phyloP scores from a whole-genome alignment of 2,888 invertebrate species.

The Drosophila prolongata region DNA sequence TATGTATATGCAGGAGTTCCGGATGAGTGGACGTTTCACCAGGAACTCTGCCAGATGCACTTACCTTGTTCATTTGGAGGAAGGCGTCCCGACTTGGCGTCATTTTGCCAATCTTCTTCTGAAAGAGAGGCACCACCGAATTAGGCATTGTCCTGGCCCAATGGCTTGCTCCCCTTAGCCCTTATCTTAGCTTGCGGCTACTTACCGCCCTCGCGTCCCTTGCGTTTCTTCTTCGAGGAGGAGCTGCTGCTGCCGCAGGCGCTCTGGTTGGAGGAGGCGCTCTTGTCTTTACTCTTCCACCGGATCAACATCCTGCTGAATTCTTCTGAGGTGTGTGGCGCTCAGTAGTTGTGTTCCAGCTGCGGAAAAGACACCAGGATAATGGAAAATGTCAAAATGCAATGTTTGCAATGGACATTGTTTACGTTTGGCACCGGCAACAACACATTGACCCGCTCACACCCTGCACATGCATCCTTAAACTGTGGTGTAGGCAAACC shows the following conservation, averaged over 20 bases:
- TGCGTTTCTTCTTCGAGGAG: conserved; percentile 92
- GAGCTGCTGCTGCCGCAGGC: conserved; percentile 85
- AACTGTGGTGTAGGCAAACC: conserved; percentile 28
- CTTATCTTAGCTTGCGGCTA: neutral
- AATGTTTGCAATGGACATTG: conserved; percentile 4
- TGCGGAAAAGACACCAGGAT: neutral
- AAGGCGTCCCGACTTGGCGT: conserved; percentile 83
- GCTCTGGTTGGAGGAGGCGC: conserved; percentile 88
- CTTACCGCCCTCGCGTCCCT: conserved; percentile 92
- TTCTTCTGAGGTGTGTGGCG: neutral
- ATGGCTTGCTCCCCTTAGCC: neutral
- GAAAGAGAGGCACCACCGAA: conserved; percentile 79
- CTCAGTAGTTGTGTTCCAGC: neutral
- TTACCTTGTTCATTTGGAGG: conserved; percentile 83
- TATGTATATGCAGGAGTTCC: too few relatives aligned
- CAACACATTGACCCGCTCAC: conserved; percentile 12
- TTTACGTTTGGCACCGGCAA: conserved; percentile 34
- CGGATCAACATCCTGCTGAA: conserved; percentile 89
- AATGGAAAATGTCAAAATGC: neutral
- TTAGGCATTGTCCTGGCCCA: conserved; percentile 1
- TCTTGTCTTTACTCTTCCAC: conserved; percentile 94
- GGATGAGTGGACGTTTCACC: too few relatives aligned
- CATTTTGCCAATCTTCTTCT: conserved; percentile 88
- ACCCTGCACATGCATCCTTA: neutral
- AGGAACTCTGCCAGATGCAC: neutral